Base-by-base conservation (phyloP, 2,888 invertebrate genomes). In the Himalopsyche anomala region DNA sequence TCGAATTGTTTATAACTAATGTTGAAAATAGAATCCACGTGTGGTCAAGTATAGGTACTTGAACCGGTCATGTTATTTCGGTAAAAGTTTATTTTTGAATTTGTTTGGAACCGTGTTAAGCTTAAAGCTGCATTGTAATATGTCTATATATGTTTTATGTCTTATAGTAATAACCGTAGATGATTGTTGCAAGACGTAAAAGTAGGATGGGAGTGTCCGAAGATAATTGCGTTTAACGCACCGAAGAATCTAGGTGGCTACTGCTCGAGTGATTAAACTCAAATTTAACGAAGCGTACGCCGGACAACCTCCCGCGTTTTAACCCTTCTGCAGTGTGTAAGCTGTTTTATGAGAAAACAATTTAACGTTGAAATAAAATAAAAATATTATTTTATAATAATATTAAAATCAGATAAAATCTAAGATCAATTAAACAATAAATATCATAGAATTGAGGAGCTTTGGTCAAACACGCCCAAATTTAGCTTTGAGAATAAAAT, bases 151-250 rank as follows among this genome's bases (percentile, higher is more conserved):
- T 62, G 19, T 8, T 62, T 2, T 62, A 62, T 28, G 19, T 62
- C 62, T 28, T 28, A 19, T 19, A 28, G 28, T 62, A 62, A 19
- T 62, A 62, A 62, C 62, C 62, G 62, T 62, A 62, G 62, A 62
- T 62, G 62, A 62, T 62, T 62, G 62, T 62, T 62, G 62, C 62
- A 62, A 62, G 62, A 62, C 62, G 62, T 62, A 62, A 62, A 62
- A 62, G 19, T 62, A n/a, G 28, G 62, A 82, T 82, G 82, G 85
- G 85, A 40, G 85, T 85, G 85, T 40, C 85, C 69, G 54, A 81
- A 85, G 85, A 82, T 85, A 85, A 85, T 85, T 85, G 85, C 85
- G 85, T 85, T 85, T 85, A 85, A 85, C 85, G 79, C 82, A 69
- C 74, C 82, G 19, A n/a, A 42, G 82, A 79, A 85, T 85, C 85